Conservation (phyloP, 2,113 vertebrate genomes). For the Athene cunicularia region DNA sequence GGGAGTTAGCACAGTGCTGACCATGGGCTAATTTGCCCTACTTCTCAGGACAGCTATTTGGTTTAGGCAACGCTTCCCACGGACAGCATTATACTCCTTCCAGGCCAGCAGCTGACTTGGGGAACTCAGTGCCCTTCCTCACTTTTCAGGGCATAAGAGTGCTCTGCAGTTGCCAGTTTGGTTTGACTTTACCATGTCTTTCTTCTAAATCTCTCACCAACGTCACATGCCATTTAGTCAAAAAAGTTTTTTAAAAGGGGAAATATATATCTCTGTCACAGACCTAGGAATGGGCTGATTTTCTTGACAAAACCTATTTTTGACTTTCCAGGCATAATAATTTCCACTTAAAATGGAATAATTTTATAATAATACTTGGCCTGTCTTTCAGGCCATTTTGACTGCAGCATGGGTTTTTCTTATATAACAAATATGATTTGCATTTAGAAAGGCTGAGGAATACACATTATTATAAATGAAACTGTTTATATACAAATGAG, state of each 20-base stretch:
- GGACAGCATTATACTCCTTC: background rate
- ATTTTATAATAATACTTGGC: background rate
- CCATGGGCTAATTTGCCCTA: background rate
- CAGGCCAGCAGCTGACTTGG: background rate
- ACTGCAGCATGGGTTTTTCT: background rate
- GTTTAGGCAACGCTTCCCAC: background rate
- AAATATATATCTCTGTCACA: background rate
- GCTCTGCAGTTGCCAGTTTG: background rate
- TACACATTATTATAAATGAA: background rate
- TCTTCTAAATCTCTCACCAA: background rate
- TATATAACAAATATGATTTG: background rate
- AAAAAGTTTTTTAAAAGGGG: background rate
- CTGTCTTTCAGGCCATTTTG: constrained; percentile 8
- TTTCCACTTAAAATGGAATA: background rate
- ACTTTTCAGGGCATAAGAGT: background rate
- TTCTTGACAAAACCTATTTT: background rate
- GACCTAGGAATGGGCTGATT: background rate
- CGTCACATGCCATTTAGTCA: background rate
- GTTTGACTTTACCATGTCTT: background rate
- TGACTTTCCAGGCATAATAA: background rate
- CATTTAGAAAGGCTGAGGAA: constrained; percentile 1
- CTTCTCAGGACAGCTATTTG: background rate
- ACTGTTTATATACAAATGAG: background rate
- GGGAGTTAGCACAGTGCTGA: background rate
- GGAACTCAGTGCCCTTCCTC: background rate